phyloP scores from a whole-genome alignment of 2,888 invertebrate species.

The Philaethria dido region DNA sequence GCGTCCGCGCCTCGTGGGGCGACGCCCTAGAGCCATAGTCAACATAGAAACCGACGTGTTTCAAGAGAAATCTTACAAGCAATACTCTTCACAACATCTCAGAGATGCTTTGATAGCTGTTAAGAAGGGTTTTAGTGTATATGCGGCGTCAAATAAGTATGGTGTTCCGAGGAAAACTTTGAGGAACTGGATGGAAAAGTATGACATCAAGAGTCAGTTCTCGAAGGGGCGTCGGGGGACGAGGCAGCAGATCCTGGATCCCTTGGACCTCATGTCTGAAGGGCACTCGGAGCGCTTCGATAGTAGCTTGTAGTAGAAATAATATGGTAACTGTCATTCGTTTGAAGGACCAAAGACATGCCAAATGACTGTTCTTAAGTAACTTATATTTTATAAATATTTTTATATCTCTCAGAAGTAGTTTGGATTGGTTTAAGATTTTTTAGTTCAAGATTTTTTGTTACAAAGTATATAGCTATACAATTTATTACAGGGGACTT shows the following conservation, averaged over 20 bases:
- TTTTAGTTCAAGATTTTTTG: too few relatives aligned
- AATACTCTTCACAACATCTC: constrained; percentile 79
- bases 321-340: constrained; percentile 11
- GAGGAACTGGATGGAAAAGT: constrained; percentile 84
- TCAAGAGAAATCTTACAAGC: constrained; percentile 80
- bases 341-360: constrained; percentile 10
- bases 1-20: constrained; percentile 70
- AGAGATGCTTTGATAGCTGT: constrained; percentile 79
- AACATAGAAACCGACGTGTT: constrained; percentile 79
- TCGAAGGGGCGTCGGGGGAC: constrained; percentile 77
- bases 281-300: constrained; percentile 63
- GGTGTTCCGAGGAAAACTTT: constrained; percentile 83
- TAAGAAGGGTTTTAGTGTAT: constrained; percentile 81
- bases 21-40: constrained; percentile 74
- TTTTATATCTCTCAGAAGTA: not conserved
- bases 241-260: constrained; percentile 68
- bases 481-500: not conserved
- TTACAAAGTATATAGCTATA: not conserved
- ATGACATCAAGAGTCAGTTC: constrained; percentile 82
- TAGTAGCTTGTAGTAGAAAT: constrained; percentile 48
- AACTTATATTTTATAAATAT: not conserved
- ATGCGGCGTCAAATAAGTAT: constrained; percentile 82
- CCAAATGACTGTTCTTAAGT: not conserved
- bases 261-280: constrained; percentile 69
- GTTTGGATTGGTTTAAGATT: too few relatives aligned